Evolutionary conservation across 1,140 invertebrate genomes (phyloP).

Genomic region (Pseudomyrmex flavicornis): DNA sequence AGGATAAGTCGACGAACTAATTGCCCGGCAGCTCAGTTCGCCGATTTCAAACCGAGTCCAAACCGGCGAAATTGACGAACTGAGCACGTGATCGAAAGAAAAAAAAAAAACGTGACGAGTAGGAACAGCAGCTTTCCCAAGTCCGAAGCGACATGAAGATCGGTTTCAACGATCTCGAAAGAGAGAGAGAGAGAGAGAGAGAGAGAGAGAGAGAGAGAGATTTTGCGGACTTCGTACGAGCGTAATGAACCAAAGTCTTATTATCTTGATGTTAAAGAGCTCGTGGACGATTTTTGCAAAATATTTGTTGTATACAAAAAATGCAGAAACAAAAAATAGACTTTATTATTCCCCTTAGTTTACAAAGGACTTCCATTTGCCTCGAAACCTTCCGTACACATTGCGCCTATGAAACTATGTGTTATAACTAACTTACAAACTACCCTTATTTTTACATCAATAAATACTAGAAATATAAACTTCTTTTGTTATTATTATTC

Average conservation of each 20-base stretch:
- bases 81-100: constrained; percentile 35
- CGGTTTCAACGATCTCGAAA: constrained; percentile 31
- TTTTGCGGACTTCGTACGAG: constrained; percentile 10
- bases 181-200: not conserved
- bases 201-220: too few species aligned
- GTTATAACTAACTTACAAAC: too few species aligned
- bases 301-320: constrained; percentile 10
- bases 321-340: too few species aligned
- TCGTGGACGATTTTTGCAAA: constrained; percentile 42
- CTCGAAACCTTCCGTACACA: too few species aligned
- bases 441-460: too few species aligned
- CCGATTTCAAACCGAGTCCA: constrained; percentile 11
- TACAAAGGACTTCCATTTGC: too few species aligned
- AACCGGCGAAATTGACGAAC: constrained; percentile 46
- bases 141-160: constrained; percentile 30
- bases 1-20: constrained; percentile 62
- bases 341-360: too few species aligned
- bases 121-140: constrained; percentile 34
- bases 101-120: constrained; percentile 66
- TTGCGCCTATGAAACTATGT: too few species aligned
- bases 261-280: constrained; percentile 26
- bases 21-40: constrained; percentile 7
- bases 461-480: too few species aligned
- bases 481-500: too few species aligned
- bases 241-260: constrained; percentile 35